Evolutionary conservation across 2,888 invertebrate genomes (phyloP), one percentile per base, ranked within the genome.

Genomic region (Heliconius ismenius): DNA sequence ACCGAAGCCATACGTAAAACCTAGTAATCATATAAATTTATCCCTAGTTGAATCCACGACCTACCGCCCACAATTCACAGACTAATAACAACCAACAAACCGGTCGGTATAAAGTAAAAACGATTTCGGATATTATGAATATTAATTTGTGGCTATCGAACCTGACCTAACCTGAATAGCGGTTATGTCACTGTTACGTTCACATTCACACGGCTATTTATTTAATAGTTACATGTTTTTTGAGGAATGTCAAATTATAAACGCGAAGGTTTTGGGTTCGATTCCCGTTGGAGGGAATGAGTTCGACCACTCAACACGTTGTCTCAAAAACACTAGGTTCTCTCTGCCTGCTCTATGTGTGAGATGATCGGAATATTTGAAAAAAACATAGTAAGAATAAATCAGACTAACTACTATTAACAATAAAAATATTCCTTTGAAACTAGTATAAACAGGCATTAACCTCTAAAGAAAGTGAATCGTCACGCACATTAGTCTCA

Each of bases 81-180:
- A 15, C 62, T 11, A 62, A 3, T 18, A 65, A 7, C 18, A 64
- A 36, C 9, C 32, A 65, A n/a, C 28, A 67, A 15, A 24, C 67
- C 67, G 7, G 39, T 15, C 15, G 39, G 3, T 67, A 67, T 28
- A 69, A 28, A 43, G 21, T 11, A 70, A 58, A 54, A 70, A 54
- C 13, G 13, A 58, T 13, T 58, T 70, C 49, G 49, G 49, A 70
- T 54, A 69, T 69, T 39, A 72, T 36, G 72, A 60, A 73, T 73
- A 39, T 62, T 62, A 32, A 73, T 60, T 60, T 39, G 62, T 26
- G 26, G 24, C 39, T 62, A 63, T 43, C 62, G 73, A 73, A 73
- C 73, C 73, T 62, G 73, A 73, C 73, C 73, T 73, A 73, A 73
- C 73, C 73, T 73, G 21, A 63, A 62, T 73, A 26, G 58, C 58